A percentile compares a stretch with the other conserved stretches of the same genome.
phyloP scores from a whole-genome alignment of 64 coral and sea anemone species.

The Montipora cactus region DNA sequence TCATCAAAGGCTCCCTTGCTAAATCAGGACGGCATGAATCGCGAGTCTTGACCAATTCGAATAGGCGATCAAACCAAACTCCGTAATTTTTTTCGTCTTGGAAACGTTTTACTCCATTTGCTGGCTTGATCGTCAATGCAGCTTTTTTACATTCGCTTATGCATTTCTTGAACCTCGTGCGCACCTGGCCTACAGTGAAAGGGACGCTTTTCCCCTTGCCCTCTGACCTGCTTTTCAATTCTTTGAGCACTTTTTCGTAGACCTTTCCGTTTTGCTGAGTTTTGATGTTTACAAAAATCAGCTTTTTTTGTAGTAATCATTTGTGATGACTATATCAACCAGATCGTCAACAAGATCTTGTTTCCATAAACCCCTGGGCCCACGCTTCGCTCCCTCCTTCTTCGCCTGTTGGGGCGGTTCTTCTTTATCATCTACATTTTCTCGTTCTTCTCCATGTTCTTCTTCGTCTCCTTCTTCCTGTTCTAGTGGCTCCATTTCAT shows the following conservation, averaged over 20 bases:
- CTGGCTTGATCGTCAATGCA: too few relatives aligned
- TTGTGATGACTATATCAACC: background rate
- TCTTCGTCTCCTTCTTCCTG: background rate
- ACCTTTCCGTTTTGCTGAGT: constrained; percentile 21
- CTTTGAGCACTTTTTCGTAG: constrained; percentile 8
- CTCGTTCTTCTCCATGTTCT: too few relatives aligned
- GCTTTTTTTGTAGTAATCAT: background rate
- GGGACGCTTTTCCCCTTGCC: constrained; percentile 30
- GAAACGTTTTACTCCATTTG: too few relatives aligned
- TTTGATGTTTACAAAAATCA: constrained; percentile 32
- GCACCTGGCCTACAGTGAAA: constrained; percentile 46
- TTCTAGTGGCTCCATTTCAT: background rate
- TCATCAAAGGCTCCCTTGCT: too few relatives aligned
- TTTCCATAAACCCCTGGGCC: background rate
- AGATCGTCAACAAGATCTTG: background rate
- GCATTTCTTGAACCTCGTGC: too few relatives aligned
- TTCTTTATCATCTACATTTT: too few relatives aligned
- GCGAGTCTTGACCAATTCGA: too few relatives aligned
- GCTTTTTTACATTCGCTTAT: too few relatives aligned
- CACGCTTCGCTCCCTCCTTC: background rate
- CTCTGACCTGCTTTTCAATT: constrained; percentile 10
- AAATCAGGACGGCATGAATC: too few relatives aligned
- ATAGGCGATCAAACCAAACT: too few relatives aligned
- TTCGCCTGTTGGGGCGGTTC: background rate
- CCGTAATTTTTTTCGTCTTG: too few relatives aligned